Percentiles rank a stretch among this genome's conserved stretches.
Conservation (phyloP, 2,888 invertebrate species). For the Chirona hameri region DNA sequence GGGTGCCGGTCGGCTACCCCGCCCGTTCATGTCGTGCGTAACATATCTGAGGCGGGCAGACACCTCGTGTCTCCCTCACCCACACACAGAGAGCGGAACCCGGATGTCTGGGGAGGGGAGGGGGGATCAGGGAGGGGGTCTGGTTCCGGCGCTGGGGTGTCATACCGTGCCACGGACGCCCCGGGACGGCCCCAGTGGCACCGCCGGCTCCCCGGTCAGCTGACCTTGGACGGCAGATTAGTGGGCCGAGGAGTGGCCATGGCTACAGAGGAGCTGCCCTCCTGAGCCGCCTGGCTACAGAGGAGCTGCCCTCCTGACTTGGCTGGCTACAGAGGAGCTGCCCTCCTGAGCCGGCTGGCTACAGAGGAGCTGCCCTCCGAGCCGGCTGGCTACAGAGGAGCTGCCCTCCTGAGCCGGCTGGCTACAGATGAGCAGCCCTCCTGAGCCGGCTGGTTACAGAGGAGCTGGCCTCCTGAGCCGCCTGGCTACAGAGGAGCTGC, state of each 20-base stretch:
- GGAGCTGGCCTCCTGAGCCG: too few relatives aligned
- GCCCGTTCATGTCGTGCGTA: not conserved
- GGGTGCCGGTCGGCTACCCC: not conserved
- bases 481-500: too few relatives aligned
- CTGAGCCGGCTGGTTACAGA: too few relatives aligned
- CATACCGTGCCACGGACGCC: not conserved
- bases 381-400: too few relatives aligned
- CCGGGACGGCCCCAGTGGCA: not conserved
- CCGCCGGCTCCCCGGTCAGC: not conserved
- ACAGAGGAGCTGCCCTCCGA: too few relatives aligned
- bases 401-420: too few relatives aligned
- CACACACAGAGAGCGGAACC: not conserved
- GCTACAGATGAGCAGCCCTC: too few relatives aligned
- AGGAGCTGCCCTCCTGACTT: too few relatives aligned
- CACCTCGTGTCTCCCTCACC: not conserved
- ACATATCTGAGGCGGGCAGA: not conserved
- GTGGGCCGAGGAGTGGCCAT: not conserved
- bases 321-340: too few relatives aligned
- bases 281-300: too few relatives aligned
- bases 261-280: too few relatives aligned
- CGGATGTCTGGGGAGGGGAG: not conserved
- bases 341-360: too few relatives aligned
- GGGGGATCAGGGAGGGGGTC: not conserved
- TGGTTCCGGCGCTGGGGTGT: not conserved
- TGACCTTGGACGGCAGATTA: not conserved